phyloP scores from a whole-genome alignment of 2,888 invertebrate genomes.

The Patella pellucida region DNA sequence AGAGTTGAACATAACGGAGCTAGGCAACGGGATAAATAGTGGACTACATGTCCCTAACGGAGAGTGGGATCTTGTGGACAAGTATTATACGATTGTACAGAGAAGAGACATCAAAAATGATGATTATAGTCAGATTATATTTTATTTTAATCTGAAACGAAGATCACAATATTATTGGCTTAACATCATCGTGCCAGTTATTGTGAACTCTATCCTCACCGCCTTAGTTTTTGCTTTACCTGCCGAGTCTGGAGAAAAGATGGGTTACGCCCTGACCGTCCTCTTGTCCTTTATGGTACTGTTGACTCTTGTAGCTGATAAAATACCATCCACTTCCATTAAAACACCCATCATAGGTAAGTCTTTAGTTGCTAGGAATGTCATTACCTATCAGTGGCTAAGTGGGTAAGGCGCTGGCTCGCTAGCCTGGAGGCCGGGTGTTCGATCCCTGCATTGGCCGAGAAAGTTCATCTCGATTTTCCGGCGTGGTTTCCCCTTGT shows the following conservation, averaged over 20 bases:
- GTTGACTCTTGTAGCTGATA: constrained; percentile 40
- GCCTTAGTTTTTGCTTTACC: constrained; percentile 40
- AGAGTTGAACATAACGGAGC: constrained; percentile 25
- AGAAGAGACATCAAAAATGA: neutral
- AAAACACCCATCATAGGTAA: constrained; percentile 33
- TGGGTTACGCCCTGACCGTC: constrained; percentile 43
- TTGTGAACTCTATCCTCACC: constrained; percentile 37
- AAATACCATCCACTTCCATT: constrained; percentile 36
- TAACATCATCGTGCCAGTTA: constrained; percentile 37
- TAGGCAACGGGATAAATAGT: constrained; percentile 13
- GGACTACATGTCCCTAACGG: constrained; percentile 17
- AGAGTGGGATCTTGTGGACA: constrained; percentile 22
- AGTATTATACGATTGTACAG: neutral
- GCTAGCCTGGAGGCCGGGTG: no score
- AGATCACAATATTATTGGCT: constrained; percentile 32
- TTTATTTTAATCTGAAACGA: constrained; percentile 28
- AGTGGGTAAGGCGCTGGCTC: no score
- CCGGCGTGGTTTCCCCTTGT: no score
- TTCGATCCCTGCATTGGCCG: no score
- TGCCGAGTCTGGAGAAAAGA: constrained; percentile 41
- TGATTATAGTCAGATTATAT: neutral
- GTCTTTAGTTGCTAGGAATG: neutral
- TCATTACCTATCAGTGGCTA: no score
- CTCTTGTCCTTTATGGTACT: constrained; percentile 43
- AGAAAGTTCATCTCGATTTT: no score